Evolutionary conservation across 1,140 invertebrate genomes (phyloP).

Genomic region (Stenopsyche tienmushanensis): DNA sequence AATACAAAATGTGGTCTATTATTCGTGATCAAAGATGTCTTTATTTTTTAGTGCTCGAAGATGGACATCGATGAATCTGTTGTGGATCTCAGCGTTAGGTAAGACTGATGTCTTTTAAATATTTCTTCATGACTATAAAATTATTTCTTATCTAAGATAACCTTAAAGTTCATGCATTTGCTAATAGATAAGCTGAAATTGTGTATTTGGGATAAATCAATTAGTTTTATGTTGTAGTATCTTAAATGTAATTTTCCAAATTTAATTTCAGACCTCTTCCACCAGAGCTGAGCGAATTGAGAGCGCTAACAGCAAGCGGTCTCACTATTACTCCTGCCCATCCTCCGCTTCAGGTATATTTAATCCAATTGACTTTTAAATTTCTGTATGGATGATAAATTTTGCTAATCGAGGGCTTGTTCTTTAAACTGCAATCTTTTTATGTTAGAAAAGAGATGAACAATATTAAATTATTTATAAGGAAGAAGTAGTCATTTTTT

Average conservation of each 20-base stretch:
- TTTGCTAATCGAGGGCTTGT: not conserved
- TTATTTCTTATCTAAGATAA: too few species aligned
- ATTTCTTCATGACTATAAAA: too few species aligned
- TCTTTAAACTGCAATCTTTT: too few species aligned
- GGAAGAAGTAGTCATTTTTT: too few species aligned
- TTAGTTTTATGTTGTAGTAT: conserved; percentile 26
- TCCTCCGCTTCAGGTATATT: conserved; percentile 53
- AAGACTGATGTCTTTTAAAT: conserved; percentile 45
- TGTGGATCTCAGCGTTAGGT: conserved; percentile 77
- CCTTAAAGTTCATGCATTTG: too few species aligned
- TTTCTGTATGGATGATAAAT: not conserved
- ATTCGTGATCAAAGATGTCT: too few species aligned
- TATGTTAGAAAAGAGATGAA: too few species aligned
- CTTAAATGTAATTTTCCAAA: conserved; percentile 5
- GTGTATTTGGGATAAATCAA: not conserved
- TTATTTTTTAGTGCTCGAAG: conserved; percentile 30
- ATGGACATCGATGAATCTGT: conserved; percentile 71
- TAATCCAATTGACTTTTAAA: too few species aligned
- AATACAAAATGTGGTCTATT: too few species aligned
- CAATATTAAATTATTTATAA: too few species aligned
- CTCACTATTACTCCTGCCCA: conserved; percentile 57
- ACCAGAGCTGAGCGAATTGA: conserved; percentile 53
- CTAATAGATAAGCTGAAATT: too few species aligned
- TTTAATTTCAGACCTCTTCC: conserved; percentile 49
- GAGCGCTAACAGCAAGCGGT: conserved; percentile 54